Conservation (phyloP, 2,888 invertebrate genomes). For the Macaria notata region DNA sequence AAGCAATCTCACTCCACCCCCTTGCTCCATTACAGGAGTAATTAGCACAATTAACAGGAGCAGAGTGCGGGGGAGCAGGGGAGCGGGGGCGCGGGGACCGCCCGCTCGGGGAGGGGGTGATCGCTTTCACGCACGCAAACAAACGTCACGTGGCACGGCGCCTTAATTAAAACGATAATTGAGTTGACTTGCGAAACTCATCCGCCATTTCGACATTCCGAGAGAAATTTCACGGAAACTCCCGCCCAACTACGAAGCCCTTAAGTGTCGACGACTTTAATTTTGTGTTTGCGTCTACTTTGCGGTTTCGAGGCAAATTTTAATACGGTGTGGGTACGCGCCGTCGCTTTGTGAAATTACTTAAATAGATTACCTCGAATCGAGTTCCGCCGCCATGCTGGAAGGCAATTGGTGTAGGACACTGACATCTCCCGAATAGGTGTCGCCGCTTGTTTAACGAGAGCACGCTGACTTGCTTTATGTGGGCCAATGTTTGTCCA, state of each 20-base stretch:
- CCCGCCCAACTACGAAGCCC: slow-evolving; percentile 77
- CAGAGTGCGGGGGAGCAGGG: slow-evolving; percentile 42
- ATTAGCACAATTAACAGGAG: slow-evolving; percentile 82
- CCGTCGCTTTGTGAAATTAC: slow-evolving; percentile 71
- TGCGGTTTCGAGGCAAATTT: slow-evolving; percentile 76
- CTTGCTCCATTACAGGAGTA: slow-evolving; percentile 81
- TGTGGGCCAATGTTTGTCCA: slow-evolving; percentile 23
- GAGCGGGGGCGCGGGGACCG: slow-evolving; percentile 32
- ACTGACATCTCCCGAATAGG: slow-evolving; percentile 23
- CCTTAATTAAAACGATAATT: slow-evolving; percentile 83
- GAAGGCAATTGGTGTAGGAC: slow-evolving; percentile 33
- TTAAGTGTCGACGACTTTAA: slow-evolving; percentile 81
- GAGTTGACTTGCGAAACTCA: slow-evolving; percentile 82
- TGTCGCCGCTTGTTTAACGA: slow-evolving; percentile 14
- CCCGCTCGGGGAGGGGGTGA: slow-evolving; percentile 46
- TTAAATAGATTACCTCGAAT: slow-evolving; percentile 74
- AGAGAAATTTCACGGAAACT: slow-evolving; percentile 76
- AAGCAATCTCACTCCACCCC: slow-evolving; percentile 77
- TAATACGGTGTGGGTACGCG: slow-evolving; percentile 68
- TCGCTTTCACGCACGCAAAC: slow-evolving; percentile 81
- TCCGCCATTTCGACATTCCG: slow-evolving; percentile 80
- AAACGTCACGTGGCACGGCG: slow-evolving; percentile 80
- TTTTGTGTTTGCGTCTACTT: slow-evolving; percentile 81
- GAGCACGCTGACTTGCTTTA: slow-evolving; percentile 22
- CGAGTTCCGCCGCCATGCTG: slow-evolving; percentile 54